Evolutionary conservation across 2,888 invertebrate species (phyloP), one percentile per base, ranked within the genome.

Genomic region (Helicoverpa assulta): DNA sequence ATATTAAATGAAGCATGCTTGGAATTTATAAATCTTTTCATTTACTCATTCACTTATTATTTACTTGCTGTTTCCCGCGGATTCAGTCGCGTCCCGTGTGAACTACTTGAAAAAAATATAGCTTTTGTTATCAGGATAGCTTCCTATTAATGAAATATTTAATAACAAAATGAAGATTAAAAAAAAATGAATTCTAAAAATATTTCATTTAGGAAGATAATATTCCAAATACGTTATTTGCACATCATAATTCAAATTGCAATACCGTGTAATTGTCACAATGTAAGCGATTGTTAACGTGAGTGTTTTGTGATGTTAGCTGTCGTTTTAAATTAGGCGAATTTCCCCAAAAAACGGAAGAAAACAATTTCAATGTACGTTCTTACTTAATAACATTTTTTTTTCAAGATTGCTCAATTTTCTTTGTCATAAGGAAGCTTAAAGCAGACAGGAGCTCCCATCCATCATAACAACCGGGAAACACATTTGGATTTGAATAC

Each of bases 401-500:
- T 29, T 58, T 73, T 29, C 21, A 40, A 14, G 21, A 55, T 50
- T 66, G 65, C 3, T 19, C 33, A 52, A 47, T 73, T 29, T 47
- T 60, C 47, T 61, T 58, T n/a, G 43, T 33, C 40, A 29, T 43
- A 16, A 51, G 37, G 16, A 54, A 64, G 54, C 29, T 21, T 33
- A 19, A 54, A 73, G 58, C 21, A 60, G 65, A 64, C 68, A 77
- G 60, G 58, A 54, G 53, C 8, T 40, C 60, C 61, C 68, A 77
- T 76, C 78, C 37, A 68, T 77, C 73, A 76, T 62, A 73, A 73
- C 61, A 73, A 73, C 64, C 33, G 64, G 64, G n/a, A 55, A 50
- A 77, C 18, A 77, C 57, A 62, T 76, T 68, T 47, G 33, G 64
- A 77, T 77, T 77, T 76, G 69, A 73, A 78, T 68, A 68, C 40